Evolutionary conservation across 1,140 invertebrate genomes (phyloP), one percentile per base, ranked within the genome.

Genomic region (Hydropsyche tenuis): DNA sequence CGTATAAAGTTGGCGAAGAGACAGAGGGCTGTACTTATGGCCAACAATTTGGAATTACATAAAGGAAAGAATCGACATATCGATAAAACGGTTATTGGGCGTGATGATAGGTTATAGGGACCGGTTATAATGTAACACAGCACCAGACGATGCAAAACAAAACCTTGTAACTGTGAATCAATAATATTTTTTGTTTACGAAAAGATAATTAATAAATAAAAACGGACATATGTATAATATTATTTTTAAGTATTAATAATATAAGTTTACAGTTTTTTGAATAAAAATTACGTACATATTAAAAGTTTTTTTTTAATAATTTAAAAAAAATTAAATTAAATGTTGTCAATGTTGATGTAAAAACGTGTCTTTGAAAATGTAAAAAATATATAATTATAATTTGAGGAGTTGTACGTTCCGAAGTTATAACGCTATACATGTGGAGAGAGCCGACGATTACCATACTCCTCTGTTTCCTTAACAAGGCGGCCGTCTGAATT

Each of bases 11-110:
- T 63, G 16, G 27, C 30, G 23, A 43, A 22, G 65, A 68, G 43
- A 68, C 65, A 42, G 27, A 62, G 25, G 69, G 42, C n/a, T 25
- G 63, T 60, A 69, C 48, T 69, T 42, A 51, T 4, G 72, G 46
- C 27, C 23, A 64, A 74, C 66, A 63, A 74, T 74, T 63, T 69
- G 7, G 66, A 74, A 69, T 69, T 65, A 73, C 63, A 76, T 71
- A 60, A 71, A 73, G 62, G 68, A 73, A 69, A 66, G 75, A 73
- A 56, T 72, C 64, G 74, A 74, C 75, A 73, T 72, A 74, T 74
- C 75, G 73, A 77, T 74, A 74, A 72, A 74, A 74, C 70, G 65
- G 70, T 77, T 77, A 77, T 74, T 73, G 73, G 53, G 65, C 75
- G 75, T 77, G 75, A 77, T 77, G 73, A 77, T 74, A 74, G 75